Base-by-base conservation (phyloP, 2,797 vertebrate genomes). In the Erethizon dorsatum region DNA sequence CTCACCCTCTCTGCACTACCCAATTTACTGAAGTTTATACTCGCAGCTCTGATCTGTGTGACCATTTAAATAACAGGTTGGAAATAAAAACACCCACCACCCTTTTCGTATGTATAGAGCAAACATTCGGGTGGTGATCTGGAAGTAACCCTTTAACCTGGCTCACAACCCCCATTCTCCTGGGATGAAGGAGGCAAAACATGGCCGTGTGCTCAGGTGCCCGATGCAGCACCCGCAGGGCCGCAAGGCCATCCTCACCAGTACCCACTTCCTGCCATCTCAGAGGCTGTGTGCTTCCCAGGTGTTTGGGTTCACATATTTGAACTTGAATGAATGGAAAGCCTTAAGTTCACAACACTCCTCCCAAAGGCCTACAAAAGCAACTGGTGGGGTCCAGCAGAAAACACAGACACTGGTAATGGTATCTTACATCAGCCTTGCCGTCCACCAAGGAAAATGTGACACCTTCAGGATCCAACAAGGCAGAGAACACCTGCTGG, bases 141-240 rank as follows among this genome's bases (percentile, higher is more conserved):
- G 54, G 22, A 69, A 79, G 12, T 45, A 71, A 7, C 24, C 33
- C 18, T 18, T 14, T 37, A 79, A 63, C n/a, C 54, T 61, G 50
- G n/a, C 28, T 3, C 1, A 31, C 54, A 54, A 54, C 7, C 61
- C 77, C 13, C 1, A 18, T 17, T 59, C 73, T 22, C 56, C 5
- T 24, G 79, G 17, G 50, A 57, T n/a, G 31, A 28, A 3, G 3
- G 28, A 86, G 80, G 59, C 45, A 7, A 7, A 80, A 59, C 57
- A 6, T 5, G 0, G 33, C 20, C 41, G 17, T 0, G 20, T 0
- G 63, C 37, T 45, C 10, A 26, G 24, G 63, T 0, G 37, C 52
- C 20, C 0, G 1, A 4, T 1, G 13, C 1, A 10, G 47, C n/a
- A 1, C 17, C 3, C 0, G 61, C 47, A n/a, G 31, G 10, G 17